Evolutionary conservation across 2,888 invertebrate species (phyloP).

Genomic region (Scaptodrosophila latifasciaeformis): DNA sequence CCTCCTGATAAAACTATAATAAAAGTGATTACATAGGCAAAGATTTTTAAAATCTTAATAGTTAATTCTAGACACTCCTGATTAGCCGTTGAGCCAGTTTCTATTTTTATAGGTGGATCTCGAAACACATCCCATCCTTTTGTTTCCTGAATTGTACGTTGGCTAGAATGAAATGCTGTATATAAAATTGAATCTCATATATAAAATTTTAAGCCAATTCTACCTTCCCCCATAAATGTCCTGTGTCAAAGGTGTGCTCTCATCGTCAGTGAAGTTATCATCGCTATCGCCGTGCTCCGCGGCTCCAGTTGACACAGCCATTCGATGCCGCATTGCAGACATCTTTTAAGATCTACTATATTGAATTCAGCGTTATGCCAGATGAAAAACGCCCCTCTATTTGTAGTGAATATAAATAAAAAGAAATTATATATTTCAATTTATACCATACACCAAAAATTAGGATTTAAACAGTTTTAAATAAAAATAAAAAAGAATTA

Average conservation of each 20-base stretch:
- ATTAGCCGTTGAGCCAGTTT: slow-evolving; percentile 91
- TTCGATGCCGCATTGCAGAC: slow-evolving; percentile 80
- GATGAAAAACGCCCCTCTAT: too few species aligned
- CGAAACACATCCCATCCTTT: slow-evolving; percentile 98
- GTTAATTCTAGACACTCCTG: slow-evolving; percentile 90
- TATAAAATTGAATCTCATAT: neutral
- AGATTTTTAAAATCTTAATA: slow-evolving; percentile 87
- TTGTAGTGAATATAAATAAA: too few species aligned
- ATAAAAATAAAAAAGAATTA: too few species aligned
- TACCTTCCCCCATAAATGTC: slow-evolving; percentile 95
- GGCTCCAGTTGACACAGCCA: slow-evolving; percentile 75
- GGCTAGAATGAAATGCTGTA: slow-evolving; percentile 76
- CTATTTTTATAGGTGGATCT: slow-evolving; percentile 91
- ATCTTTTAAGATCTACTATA: too few species aligned
- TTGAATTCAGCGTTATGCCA: too few species aligned
- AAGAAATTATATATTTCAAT: too few species aligned
- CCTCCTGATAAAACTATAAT: slow-evolving; percentile 88
- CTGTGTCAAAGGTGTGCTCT: slow-evolving; percentile 89
- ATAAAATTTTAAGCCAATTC: slow-evolving; percentile 49
- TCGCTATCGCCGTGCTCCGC: slow-evolving; percentile 78
- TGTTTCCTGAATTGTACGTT: slow-evolving; percentile 88
- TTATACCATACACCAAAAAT: too few species aligned
- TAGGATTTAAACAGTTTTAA: too few species aligned
- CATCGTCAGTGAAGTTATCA: slow-evolving; percentile 89
- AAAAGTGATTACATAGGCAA: slow-evolving; percentile 91